These are phyloP conservation scores for Prunella fulvescens DNA, from an alignment of 2,113 vertebrate species.

Conservation along the genomic window DNA sequence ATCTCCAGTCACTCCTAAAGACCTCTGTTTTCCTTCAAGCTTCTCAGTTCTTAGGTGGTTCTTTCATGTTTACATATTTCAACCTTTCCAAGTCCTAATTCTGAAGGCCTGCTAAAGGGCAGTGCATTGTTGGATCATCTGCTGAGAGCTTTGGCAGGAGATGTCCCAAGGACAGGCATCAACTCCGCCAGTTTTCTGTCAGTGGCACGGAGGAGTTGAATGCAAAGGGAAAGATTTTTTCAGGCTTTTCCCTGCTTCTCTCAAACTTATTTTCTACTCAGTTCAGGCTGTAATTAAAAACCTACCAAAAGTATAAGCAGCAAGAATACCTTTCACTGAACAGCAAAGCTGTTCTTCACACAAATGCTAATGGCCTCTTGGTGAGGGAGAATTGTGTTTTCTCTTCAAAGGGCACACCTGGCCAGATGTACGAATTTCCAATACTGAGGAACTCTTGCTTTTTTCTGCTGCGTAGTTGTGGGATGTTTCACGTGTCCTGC, in stretches of 20 bases:
- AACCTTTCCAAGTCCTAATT: background rate
- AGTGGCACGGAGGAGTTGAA: background rate
- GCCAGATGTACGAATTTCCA: background rate
- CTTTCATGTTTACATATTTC: background rate
- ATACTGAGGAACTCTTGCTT: background rate
- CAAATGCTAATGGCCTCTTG: background rate
- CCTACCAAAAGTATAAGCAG: background rate
- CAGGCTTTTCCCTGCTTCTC: background rate
- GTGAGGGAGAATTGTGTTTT: background rate
- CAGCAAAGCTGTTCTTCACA: background rate
- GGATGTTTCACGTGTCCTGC: background rate
- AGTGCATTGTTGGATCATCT: background rate
- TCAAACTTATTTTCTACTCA: background rate
- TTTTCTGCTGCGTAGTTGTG: background rate
- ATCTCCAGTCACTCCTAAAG: background rate
- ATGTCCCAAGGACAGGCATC: background rate
- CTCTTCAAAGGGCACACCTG: background rate
- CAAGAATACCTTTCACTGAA: background rate
- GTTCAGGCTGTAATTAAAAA: background rate
- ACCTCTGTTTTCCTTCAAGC: background rate
- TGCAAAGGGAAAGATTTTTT: background rate
- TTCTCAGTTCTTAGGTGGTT: background rate
- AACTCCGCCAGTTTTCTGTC: background rate
- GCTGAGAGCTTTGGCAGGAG: background rate
- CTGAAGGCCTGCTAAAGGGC: background rate